Base-by-base conservation (phyloP, 1,140 invertebrate species). In the Dendroctonus ponderosae region DNA sequence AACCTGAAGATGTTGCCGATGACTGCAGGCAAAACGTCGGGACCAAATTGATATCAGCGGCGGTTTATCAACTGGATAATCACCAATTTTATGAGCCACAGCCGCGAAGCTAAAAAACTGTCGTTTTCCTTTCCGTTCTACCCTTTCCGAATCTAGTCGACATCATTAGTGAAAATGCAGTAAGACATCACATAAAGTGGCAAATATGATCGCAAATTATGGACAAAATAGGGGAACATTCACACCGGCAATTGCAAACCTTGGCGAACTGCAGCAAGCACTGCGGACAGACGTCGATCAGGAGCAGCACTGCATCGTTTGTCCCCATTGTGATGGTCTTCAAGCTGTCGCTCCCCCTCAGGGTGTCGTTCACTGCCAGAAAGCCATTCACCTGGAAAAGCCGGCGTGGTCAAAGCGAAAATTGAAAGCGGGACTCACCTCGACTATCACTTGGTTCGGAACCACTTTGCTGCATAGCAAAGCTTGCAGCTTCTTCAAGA, bases 201-300 rank as follows among this genome's bases (percentile, higher is more conserved):
- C n/a, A n/a, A n/a, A n/a, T n/a, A n/a, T n/a, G n/a, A n/a, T n/a
- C n/a, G n/a, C n/a, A n/a, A n/a, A n/a, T n/a, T n/a, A n/a, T n/a
- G n/a, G n/a, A n/a, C n/a, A n/a, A n/a, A n/a, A n/a, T 56, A 40
- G 41, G 8, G 6, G 38, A 56, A 15, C 52, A 56, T 56, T 39
- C 38, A 38, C 37, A 39, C n/a, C 52, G n/a, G 58, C 63, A n/a
- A 76, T 58, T 71, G n/a, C n/a, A n/a, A 79, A 85, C 85, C 79
- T 85, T 84, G 5, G 81, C 82, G 72, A 83, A 86, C 40, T 82
- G 80, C 15, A 84, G 66, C n/a, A 85, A 65, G 69, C 82, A 83
- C 62, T 84, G 82, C 3, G 85, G 84, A 70, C 83, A 85, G 11
- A 80, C 76, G 3, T 85, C 79, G 41, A 84, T 75, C 6, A 86